Evolutionary conservation across 1,140 invertebrate species (phyloP).

Genomic region (Drosophila quadrilineata): DNA sequence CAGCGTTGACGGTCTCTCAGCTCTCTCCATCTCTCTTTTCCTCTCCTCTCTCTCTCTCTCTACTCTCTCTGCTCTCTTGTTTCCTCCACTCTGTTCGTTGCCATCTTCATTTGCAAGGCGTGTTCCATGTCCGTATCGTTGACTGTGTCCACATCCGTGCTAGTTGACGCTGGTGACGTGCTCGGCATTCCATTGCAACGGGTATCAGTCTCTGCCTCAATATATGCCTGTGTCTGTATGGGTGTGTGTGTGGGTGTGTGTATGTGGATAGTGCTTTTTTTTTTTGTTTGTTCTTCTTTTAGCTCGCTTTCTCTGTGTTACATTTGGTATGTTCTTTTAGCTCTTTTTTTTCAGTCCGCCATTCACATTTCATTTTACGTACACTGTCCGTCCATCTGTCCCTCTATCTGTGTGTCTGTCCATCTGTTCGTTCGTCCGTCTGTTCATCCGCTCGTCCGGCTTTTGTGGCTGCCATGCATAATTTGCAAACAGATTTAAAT

Average conservation of each 20-base stretch:
- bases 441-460: neutral
- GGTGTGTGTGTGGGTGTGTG: neutral
- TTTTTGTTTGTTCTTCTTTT: constrained; percentile 4
- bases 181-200: constrained; percentile 4
- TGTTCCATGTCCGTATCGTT: neutral
- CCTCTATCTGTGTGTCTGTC: neutral
- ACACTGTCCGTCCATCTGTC: constrained; percentile 1
- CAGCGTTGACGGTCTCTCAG: constrained; percentile 39
- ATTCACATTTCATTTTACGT: constrained; percentile 18
- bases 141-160: constrained; percentile 17
- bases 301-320: neutral
- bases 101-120: neutral
- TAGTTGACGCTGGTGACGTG: constrained; percentile 15
- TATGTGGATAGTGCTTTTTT: constrained; percentile 16
- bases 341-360: neutral
- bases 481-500: constrained; percentile 59
- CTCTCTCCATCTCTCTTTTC: too few relatives aligned
- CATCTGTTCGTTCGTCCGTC: neutral
- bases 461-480: constrained; percentile 43
- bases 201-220: neutral
- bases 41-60: too few relatives aligned
- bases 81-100: neutral
- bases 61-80: too few relatives aligned
- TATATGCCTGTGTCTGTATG: neutral
- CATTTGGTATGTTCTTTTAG: neutral